phyloP scores from a whole-genome alignment of 2,888 invertebrate genomes.

The Cordilura impudica region DNA sequence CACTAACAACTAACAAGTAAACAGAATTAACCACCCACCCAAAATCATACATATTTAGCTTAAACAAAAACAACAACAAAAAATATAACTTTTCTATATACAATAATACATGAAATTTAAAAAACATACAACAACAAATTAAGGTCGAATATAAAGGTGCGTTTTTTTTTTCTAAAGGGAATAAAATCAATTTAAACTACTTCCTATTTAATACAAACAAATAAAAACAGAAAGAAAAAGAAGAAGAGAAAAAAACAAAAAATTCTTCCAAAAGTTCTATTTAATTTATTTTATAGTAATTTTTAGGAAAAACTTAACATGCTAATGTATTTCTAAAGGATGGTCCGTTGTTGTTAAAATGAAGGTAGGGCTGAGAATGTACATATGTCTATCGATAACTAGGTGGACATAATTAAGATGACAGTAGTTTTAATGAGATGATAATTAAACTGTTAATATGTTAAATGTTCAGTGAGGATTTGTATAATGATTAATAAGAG shows the following conservation, averaged over 20 bases:
- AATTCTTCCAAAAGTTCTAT: slow-evolving; percentile 25
- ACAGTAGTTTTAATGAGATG: no score
- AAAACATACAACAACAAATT: slow-evolving; percentile 37
- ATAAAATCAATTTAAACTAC: slow-evolving; percentile 12
- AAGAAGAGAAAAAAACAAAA: not conserved
- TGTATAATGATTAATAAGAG: no score
- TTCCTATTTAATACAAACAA: slow-evolving; percentile 39
- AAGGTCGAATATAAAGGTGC: slow-evolving; percentile 65
- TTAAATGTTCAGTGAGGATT: no score
- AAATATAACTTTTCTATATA: slow-evolving; percentile 24
- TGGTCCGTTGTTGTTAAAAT: not conserved
- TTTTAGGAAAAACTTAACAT: slow-evolving; percentile 22
- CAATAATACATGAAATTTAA: not conserved
- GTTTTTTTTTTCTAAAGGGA: slow-evolving; percentile 32
- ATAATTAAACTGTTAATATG: no score
- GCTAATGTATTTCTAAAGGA: not conserved
- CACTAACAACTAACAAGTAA: slow-evolving; percentile 54
- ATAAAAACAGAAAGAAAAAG: not conserved
- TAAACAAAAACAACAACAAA: no score
- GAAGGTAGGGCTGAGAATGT: not conserved
- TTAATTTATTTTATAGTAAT: slow-evolving; percentile 35
- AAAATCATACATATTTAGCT: slow-evolving; percentile 44
- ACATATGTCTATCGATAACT: no score
- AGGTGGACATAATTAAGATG: no score
- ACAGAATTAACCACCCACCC: slow-evolving; percentile 63